phyloP scores from a whole-genome alignment of 2,888 invertebrate genomes.

The Steinernema scapterisci region DNA sequence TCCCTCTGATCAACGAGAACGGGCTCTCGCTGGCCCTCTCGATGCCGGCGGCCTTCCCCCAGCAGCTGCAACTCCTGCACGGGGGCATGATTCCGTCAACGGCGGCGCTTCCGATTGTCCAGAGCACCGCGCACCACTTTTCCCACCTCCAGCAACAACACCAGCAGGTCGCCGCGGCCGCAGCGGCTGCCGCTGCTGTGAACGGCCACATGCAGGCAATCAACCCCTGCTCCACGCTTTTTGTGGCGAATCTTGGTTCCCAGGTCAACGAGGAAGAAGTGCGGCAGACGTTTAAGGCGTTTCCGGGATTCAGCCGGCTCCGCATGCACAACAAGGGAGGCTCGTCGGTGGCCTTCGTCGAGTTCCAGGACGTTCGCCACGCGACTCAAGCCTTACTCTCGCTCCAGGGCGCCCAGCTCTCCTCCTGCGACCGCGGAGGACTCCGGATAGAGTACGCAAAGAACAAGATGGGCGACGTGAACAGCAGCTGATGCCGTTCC shows the following conservation, averaged over 20 bases:
- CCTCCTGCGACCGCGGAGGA: slow-evolving; percentile 85
- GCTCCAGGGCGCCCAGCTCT: slow-evolving; percentile 81
- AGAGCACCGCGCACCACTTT: slow-evolving; percentile 74
- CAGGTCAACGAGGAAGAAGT: slow-evolving; percentile 97
- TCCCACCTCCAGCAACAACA: slow-evolving; percentile 45
- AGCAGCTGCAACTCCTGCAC: slow-evolving; percentile 50
- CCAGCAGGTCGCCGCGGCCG: slow-evolving; percentile 37
- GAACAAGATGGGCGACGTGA: slow-evolving; percentile 91
- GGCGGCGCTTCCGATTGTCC: slow-evolving; percentile 87
- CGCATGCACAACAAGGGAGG: slow-evolving; percentile 81
- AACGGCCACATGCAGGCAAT: slow-evolving; percentile 74
- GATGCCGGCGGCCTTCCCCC: slow-evolving; percentile 43
- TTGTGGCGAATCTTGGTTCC: slow-evolving; percentile 96
- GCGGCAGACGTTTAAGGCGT: slow-evolving; percentile 80
- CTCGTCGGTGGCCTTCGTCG: slow-evolving; percentile 95
- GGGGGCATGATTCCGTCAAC: slow-evolving; percentile 72
- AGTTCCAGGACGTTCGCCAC: slow-evolving; percentile 88
- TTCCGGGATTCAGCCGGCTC: slow-evolving; percentile 96
- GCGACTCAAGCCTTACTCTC: slow-evolving; percentile 89
- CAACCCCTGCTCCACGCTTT: slow-evolving; percentile 76
- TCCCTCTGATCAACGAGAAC: slow-evolving; percentile 45
- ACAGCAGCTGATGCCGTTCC: slow-evolving; percentile 24
- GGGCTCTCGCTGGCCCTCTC: slow-evolving; percentile 47
- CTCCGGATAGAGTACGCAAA: slow-evolving; percentile 98
- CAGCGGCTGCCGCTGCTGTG: slow-evolving; percentile 90